Conservation (phyloP, 2,113 vertebrate genomes). For the Bubo bubo region DNA sequence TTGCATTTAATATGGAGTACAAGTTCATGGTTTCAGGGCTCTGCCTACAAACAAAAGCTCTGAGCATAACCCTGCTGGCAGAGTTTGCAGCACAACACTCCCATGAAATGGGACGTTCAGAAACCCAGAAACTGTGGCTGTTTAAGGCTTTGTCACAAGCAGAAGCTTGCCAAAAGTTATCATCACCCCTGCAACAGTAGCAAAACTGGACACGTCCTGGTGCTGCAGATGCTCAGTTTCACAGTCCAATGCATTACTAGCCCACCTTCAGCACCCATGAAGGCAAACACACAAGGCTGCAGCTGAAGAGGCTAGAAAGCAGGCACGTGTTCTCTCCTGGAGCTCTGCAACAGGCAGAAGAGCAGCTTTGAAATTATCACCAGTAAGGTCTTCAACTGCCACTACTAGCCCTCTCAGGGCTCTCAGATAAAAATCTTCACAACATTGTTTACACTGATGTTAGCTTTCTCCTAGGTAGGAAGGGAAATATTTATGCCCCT, state of each 20-base stretch:
- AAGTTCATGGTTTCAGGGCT: not conserved
- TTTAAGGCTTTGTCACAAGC: not conserved
- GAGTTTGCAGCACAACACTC: not conserved
- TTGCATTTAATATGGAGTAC: not conserved
- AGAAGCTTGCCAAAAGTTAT: not conserved
- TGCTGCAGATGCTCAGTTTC: not conserved
- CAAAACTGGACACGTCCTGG: not conserved
- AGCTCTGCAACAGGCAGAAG: not conserved
- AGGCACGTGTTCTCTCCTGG: accelerated
- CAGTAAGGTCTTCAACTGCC: not conserved
- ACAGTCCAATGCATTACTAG: not conserved
- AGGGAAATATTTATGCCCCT: not conserved
- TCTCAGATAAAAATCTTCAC: not conserved
- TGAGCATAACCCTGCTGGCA: not conserved
- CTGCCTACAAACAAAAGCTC: not conserved
- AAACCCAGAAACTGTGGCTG: not conserved
- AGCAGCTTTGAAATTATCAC: not conserved
- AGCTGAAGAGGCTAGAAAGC: not conserved
- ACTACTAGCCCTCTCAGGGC: not conserved
- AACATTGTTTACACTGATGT: not conserved
- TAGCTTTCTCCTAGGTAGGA: not conserved
- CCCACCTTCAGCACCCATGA: not conserved
- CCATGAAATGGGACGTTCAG: not conserved
- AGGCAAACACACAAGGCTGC: not conserved
- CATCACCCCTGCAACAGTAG: not conserved